phyloP scores from a whole-genome alignment of 2,888 invertebrate species.

The Papilio elwesi region DNA sequence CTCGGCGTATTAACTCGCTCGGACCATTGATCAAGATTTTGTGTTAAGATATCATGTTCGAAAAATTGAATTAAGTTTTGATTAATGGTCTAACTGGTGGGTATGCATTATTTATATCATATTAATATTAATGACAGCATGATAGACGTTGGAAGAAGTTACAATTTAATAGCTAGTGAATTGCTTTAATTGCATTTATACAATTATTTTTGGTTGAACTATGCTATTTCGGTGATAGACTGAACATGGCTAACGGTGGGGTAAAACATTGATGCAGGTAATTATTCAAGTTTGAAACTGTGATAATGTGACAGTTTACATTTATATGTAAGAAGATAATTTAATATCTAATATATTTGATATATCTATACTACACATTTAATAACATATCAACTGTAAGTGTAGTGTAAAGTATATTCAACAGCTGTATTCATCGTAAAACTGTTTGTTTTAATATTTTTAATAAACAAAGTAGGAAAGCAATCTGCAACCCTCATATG shows the following conservation, averaged over 20 bases:
- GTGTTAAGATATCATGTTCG: conserved; percentile 47
- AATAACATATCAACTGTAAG: background rate
- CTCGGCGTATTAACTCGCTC: conserved; percentile 67
- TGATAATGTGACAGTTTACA: background rate
- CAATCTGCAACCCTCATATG: background rate
- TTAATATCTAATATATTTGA: no score
- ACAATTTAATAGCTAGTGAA: conserved; percentile 14
- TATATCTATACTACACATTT: background rate
- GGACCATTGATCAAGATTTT: conserved; percentile 52
- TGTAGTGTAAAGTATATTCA: background rate
- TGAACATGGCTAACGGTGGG: background rate
- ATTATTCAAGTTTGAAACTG: conserved; percentile 3
- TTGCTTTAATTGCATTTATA: background rate
- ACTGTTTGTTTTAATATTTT: background rate
- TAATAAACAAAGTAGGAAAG: background rate
- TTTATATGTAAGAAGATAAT: background rate
- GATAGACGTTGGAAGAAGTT: conserved; percentile 11
- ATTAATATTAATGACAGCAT: conserved; percentile 11
- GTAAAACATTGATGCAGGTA: conserved; percentile 4
- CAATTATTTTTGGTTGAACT: background rate
- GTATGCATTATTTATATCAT: conserved; percentile 10
- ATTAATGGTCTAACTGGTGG: conserved; percentile 26
- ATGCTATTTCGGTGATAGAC: background rate
- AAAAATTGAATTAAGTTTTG: conserved; percentile 46
- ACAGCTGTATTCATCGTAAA: background rate